These are phyloP conservation scores for Danio kyathit DNA, from an alignment of 2,797 vertebrate species.

Conservation along the genomic window DNA sequence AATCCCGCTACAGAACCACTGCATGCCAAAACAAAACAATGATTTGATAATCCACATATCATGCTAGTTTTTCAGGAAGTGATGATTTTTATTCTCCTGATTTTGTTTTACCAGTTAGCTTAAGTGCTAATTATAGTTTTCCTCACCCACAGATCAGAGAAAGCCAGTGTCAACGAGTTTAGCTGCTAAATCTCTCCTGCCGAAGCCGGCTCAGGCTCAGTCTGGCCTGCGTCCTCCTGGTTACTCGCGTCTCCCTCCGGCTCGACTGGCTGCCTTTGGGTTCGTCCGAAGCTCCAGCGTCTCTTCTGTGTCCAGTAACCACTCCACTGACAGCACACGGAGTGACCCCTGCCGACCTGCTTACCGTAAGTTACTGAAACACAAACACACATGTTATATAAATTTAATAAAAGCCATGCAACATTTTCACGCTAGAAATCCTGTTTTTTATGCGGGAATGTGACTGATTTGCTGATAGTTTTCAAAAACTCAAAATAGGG, in stretches of 20 bases:
- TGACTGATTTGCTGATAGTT: no score
- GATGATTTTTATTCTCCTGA: no score
- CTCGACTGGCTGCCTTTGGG: slow-evolving; percentile 91
- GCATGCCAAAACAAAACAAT: no score
- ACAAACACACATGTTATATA: neutral
- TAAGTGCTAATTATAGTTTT: neutral
- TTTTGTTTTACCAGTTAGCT: neutral
- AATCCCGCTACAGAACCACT: no score
- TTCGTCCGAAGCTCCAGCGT: slow-evolving; percentile 94
- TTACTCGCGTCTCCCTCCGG: slow-evolving; percentile 86
- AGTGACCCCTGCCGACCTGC: slow-evolving; percentile 84
- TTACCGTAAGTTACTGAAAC: slow-evolving; percentile 83
- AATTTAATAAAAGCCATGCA: no score
- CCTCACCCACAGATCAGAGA: slow-evolving; percentile 73
- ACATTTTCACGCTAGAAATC: no score
- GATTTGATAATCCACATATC: no score
- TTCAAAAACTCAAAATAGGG: no score
- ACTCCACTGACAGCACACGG: slow-evolving; percentile 86
- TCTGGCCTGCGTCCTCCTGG: slow-evolving; percentile 92
- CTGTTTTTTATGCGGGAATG: no score
- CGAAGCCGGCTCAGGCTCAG: slow-evolving; percentile 84
- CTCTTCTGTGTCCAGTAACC: slow-evolving; percentile 90
- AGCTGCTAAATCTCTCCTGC: slow-evolving; percentile 85
- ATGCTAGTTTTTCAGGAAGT: no score
- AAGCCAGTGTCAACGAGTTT: slow-evolving; percentile 75